Evolutionary conservation across 2,888 invertebrate genomes (phyloP).

Genomic region (Eilema griseolum): DNA sequence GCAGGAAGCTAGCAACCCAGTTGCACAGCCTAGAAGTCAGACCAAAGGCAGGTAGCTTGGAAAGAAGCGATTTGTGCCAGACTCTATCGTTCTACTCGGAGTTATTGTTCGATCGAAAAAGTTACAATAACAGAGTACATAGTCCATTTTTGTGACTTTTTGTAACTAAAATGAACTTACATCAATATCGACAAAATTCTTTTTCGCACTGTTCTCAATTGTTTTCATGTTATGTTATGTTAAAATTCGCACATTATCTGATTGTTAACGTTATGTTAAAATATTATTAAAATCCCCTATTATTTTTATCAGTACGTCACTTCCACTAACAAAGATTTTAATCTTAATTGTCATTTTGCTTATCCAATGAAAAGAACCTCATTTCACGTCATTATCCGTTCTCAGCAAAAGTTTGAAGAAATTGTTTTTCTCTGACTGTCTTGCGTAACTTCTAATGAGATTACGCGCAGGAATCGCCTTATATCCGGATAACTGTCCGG

Average conservation of each 20-base stretch:
- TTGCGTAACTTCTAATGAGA: constrained; percentile 37
- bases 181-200: neutral
- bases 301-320: constrained; percentile 40
- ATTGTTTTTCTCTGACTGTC: constrained; percentile 23
- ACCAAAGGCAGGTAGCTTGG: too few species aligned
- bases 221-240: neutral
- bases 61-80: too few species aligned
- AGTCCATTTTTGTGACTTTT: neutral
- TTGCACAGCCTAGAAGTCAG: too few species aligned
- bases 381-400: constrained; percentile 37
- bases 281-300: neutral
- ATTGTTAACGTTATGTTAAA: neutral
- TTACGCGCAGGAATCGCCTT: neutral
- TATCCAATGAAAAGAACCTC: constrained; percentile 40
- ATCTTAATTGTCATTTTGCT: constrained; percentile 52
- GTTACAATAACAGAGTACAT: too few species aligned
- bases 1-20: too few species aligned
- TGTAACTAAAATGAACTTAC: neutral
- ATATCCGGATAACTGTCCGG: neutral
- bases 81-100: too few species aligned
- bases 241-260: constrained; percentile 1
- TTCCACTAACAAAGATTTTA: constrained; percentile 34
- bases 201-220: neutral
- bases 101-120: too few species aligned
- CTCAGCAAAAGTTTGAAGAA: constrained; percentile 23